Evolutionary conservation across 2,113 vertebrate species (phyloP).

Genomic region (Catharus fuscescens): DNA sequence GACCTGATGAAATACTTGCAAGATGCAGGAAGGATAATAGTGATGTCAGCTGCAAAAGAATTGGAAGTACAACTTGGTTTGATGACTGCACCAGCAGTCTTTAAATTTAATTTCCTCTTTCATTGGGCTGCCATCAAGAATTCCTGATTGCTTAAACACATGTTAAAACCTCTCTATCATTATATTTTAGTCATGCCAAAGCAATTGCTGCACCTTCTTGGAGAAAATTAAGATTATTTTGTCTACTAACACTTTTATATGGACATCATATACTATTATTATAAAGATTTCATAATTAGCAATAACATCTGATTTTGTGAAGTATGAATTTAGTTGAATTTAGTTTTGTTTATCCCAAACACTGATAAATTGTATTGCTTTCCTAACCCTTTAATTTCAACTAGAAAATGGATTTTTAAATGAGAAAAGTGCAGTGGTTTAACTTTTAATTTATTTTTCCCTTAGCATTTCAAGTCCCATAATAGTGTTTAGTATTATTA

Average conservation of each 20-base stretch:
- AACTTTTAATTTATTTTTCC: background rate
- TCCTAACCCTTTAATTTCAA: background rate
- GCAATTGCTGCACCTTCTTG: background rate
- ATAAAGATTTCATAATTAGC: background rate
- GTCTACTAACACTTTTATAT: background rate
- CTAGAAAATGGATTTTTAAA: background rate
- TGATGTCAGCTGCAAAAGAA: background rate
- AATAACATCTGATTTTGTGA: background rate
- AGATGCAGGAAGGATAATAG: background rate
- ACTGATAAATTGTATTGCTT: background rate
- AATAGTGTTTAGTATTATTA: background rate
- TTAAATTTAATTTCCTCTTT: background rate
- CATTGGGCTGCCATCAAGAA: background rate
- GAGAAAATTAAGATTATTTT: background rate
- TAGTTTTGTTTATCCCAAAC: background rate
- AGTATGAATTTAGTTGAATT: background rate
- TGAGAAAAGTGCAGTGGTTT: background rate
- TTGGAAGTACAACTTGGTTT: background rate
- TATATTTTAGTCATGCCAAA: background rate
- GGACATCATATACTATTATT: background rate
- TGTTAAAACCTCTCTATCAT: background rate
- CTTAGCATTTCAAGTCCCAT: background rate
- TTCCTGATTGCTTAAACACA: background rate
- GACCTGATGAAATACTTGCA: background rate
- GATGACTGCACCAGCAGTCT: background rate